A percentile compares a stretch with the other conserved stretches of the same genome.
Conservation (phyloP, 2,113 vertebrate species). For the Psilopogon haemacephalus region DNA sequence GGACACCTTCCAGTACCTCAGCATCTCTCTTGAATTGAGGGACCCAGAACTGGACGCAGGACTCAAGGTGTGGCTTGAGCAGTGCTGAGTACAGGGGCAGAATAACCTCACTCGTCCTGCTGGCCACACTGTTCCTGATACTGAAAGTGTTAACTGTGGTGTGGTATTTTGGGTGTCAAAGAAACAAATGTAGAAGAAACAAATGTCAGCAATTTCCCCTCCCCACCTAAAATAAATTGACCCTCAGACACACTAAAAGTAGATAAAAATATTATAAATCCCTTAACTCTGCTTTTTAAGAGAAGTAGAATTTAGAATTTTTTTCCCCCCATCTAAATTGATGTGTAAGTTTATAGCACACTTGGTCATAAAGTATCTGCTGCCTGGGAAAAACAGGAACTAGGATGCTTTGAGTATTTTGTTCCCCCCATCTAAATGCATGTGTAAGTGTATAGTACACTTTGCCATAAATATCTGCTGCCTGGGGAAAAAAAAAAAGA, state of each 20-base stretch:
- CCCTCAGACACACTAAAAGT: not conserved
- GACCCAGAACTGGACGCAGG: no score
- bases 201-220: not conserved
- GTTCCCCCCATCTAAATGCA: not conserved
- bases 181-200: not conserved
- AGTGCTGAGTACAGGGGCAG: no score
- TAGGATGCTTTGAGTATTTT: not conserved
- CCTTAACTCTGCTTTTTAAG: not conserved
- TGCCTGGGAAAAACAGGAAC: not conserved
- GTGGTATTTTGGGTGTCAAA: not conserved
- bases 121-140: no score
- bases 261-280: not conserved
- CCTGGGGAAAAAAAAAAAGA: not conserved
- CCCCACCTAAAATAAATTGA: not conserved
- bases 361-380: not conserved
- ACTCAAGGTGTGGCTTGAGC: no score
- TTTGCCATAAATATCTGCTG: not conserved
- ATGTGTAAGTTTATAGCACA: no score
- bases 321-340: not conserved
- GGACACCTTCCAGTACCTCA: no score
- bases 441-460: no score
- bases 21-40: no score
- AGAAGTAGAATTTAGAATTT: not conserved
- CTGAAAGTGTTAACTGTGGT: fast-evolving
- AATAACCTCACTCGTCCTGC: no score